Percentiles rank a stretch among this genome's conserved stretches.
Conservation (phyloP, 1,140 invertebrate species). For the Microplitis demolitor region DNA sequence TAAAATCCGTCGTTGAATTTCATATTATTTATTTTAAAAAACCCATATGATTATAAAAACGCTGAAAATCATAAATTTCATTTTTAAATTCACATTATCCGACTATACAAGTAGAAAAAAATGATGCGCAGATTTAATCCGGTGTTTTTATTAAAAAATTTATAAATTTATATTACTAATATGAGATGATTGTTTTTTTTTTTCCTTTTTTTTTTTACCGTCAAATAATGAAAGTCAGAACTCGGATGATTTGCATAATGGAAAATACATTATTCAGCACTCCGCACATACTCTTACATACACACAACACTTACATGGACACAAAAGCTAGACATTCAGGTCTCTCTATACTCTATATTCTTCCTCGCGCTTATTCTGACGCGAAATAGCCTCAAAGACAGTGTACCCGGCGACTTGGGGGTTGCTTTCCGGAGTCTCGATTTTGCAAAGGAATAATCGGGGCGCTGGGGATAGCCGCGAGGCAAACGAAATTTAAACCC, state of each 20-base stretch:
- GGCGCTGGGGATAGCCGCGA: neutral
- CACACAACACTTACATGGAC: no score
- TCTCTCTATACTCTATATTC: no score
- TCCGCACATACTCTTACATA: no score
- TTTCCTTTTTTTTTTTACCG: neutral
- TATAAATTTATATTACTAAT: neutral
- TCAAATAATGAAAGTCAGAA: constrained; percentile 1
- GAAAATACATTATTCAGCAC: constrained; percentile 19
- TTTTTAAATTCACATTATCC: no score
- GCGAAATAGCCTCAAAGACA: neutral
- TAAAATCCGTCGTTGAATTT: neutral
- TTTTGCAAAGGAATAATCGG: constrained; percentile 11
- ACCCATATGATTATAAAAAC: no score
- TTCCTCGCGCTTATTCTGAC: neutral
- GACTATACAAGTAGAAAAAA: no score
- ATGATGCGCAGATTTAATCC: no score
- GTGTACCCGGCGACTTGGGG: no score
- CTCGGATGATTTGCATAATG: constrained; percentile 19
- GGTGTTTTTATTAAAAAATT: neutral
- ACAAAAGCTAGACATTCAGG: no score
- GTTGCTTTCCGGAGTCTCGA: constrained; percentile 5
- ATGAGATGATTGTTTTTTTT: constrained; percentile 5
- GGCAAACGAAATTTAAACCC: neutral
- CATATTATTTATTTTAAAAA: no score
- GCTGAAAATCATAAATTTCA: no score